These are phyloP conservation scores for Sebastes goodei DNA, from an alignment of 2,797 vertebrate species.

Conservation along the genomic window DNA sequence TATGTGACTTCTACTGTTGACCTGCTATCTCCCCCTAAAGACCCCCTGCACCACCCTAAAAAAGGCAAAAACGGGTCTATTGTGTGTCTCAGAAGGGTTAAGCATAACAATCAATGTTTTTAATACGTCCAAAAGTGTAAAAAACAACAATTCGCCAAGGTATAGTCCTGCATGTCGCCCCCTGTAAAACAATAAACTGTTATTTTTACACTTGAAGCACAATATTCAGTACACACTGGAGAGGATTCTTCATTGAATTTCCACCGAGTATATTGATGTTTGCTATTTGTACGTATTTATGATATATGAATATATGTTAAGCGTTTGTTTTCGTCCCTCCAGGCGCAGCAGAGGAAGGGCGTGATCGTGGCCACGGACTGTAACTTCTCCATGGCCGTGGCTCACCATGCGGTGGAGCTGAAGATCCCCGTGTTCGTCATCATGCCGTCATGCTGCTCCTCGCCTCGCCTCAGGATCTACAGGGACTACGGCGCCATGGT, in stretches of 20 bases:
- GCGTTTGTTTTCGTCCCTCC: not conserved
- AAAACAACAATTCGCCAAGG: not conserved
- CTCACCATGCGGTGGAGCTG: constrained; percentile 88
- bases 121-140: not conserved
- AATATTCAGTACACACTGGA: not conserved
- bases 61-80: too few species aligned
- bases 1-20: too few species aligned
- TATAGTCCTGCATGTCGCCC: not conserved
- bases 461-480: constrained; percentile 82
- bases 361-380: constrained; percentile 91
- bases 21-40: too few species aligned
- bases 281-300: not conserved
- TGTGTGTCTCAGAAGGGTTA: not conserved
- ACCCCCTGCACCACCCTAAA: too few species aligned
- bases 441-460: constrained; percentile 84
- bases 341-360: constrained; percentile 92
- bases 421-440: constrained; percentile 89
- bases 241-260: not conserved
- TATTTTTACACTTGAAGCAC: not conserved
- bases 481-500: constrained; percentile 92
- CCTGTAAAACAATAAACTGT: not conserved
- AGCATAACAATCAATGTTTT: not conserved
- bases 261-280: not conserved
- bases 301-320: not conserved
- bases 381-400: constrained; percentile 91